Evolutionary conservation across 1,140 invertebrate genomes (phyloP), one percentile per base, ranked within the genome.

Genomic region (Physella acuta): DNA sequence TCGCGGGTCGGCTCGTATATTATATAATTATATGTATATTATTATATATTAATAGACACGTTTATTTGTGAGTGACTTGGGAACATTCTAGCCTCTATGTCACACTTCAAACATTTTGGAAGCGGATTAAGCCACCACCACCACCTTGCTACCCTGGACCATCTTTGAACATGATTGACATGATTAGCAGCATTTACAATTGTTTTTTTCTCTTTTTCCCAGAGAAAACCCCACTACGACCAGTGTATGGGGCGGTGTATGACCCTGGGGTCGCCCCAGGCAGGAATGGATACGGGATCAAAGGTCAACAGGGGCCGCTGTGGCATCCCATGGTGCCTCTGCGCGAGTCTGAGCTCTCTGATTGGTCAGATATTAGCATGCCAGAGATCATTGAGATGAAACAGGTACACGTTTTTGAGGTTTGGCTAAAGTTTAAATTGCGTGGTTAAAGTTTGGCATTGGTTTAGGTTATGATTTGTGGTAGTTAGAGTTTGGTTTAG

Each of bases 341-440:
- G 31, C 55, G 65, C 39, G 76, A 78, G n/a, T 70, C 71, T 0
- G 74, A 77, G 20, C 71, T 73, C 0, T 79, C 77, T 2, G 68
- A 67, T 44, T 71, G 66, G 71, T 79, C 77, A n/a, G 77, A 79
- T 56, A 62, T 74, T 2, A 75, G 77, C 36, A 59, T 69, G 3
- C 70, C 71, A 14, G 76, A 74, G 30, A 60, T 75, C 4, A 74
- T 76, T 52, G 77, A 79, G 34, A 52, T 75, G 68, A 79, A 75
- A 71, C 71, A 65, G 71, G 77, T 79, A 63, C 70, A 26, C n/a
- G n/a, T n/a, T n/a, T n/a, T n/a, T n/a, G n/a, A n/a, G n/a, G n/a
- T n/a, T n/a, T n/a, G n/a, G n/a, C n/a, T n/a, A n/a, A n/a, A n/a
- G n/a, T n/a, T n/a, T n/a, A n/a, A n/a, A n/a, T n/a, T n/a, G n/a